A percentile compares a stretch with the other conserved stretches of the same genome.
Evolutionary conservation across 92 coral and sea anemone species (phyloP).

Genomic region (Porites evermanni): DNA sequence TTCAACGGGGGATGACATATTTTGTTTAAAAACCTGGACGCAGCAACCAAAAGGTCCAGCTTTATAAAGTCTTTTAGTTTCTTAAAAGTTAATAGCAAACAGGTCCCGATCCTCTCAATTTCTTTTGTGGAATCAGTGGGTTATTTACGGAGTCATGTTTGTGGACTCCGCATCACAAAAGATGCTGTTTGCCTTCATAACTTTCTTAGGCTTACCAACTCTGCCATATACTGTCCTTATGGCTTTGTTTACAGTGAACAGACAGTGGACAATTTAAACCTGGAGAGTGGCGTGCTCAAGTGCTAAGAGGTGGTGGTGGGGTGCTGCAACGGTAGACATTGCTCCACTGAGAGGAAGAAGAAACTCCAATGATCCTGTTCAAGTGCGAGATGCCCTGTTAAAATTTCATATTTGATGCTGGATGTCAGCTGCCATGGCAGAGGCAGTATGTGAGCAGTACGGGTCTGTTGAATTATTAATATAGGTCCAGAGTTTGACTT

Average conservation of each 20-base stretch:
- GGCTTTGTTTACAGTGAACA: slow-evolving; percentile 74
- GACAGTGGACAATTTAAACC: slow-evolving; percentile 45
- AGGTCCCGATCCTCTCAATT: no score
- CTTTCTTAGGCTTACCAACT: slow-evolving; percentile 65
- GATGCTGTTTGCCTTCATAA: slow-evolving; percentile 80
- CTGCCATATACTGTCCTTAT: slow-evolving; percentile 63
- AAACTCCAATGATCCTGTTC: slow-evolving; percentile 31
- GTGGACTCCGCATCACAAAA: no score
- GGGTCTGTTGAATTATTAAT: not conserved
- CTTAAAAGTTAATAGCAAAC: no score
- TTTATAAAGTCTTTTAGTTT: no score
- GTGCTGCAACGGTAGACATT: slow-evolving; percentile 28
- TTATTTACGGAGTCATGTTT: no score
- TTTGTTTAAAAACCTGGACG: slow-evolving; percentile 67
- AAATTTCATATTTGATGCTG: slow-evolving; percentile 22
- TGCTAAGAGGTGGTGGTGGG: slow-evolving; percentile 20
- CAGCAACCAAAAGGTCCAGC: no score
- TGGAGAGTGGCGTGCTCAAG: slow-evolving; percentile 70
- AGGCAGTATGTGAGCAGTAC: slow-evolving; percentile 31
- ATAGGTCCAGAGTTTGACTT: no score
- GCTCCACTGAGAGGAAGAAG: slow-evolving; percentile 51
- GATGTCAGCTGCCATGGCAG: slow-evolving; percentile 28
- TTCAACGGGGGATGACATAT: slow-evolving; percentile 72
- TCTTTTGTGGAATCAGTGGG: no score
- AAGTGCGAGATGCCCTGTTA: slow-evolving; percentile 35